A percentile compares a stretch with the other conserved stretches of the same genome.
Evolutionary conservation across 1,140 invertebrate species (phyloP).

Genomic region (Bradysia coprophila): DNA sequence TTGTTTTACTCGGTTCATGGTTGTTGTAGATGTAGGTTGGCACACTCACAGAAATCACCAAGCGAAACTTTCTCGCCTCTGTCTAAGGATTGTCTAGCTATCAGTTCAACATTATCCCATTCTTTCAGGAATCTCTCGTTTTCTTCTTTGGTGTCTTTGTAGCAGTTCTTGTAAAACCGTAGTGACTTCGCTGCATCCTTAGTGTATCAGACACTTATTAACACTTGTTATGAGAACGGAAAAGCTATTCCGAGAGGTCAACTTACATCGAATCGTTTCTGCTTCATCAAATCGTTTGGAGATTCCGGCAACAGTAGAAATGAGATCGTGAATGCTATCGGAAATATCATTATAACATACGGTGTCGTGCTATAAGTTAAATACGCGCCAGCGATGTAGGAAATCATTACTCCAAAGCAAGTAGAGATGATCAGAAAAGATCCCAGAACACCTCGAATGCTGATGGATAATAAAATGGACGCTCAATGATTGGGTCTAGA

Average conservation of each 20-base stretch:
- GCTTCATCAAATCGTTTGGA: constrained; percentile 43
- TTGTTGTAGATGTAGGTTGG: constrained; percentile 10
- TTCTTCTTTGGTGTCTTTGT: not conserved
- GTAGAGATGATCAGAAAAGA: constrained; percentile 67
- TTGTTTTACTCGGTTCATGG: constrained; percentile 3
- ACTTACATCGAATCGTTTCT: constrained; percentile 9
- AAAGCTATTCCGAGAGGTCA: not conserved
- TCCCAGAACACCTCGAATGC: constrained; percentile 55
- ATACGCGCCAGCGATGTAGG: constrained; percentile 49
- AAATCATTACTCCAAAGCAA: constrained; percentile 59
- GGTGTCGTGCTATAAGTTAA: constrained; percentile 44
- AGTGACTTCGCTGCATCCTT: constrained; percentile 43
- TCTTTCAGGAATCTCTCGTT: constrained; percentile 1
- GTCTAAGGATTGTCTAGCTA: constrained; percentile 1
- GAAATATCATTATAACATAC: constrained; percentile 41
- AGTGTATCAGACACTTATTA: constrained; percentile 19
- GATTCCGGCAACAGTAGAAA: constrained; percentile 69
- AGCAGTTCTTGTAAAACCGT: constrained; percentile 13
- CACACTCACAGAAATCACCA: not conserved
- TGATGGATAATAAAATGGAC: constrained; percentile 20
- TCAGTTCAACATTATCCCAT: constrained; percentile 9
- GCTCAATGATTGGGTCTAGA: not conserved
- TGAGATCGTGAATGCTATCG: constrained; percentile 38
- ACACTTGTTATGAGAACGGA: not conserved
- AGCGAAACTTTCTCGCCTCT: not conserved